phyloP scores from a whole-genome alignment of 2,113 vertebrate species.

The Phylloscopus trochiloides region DNA sequence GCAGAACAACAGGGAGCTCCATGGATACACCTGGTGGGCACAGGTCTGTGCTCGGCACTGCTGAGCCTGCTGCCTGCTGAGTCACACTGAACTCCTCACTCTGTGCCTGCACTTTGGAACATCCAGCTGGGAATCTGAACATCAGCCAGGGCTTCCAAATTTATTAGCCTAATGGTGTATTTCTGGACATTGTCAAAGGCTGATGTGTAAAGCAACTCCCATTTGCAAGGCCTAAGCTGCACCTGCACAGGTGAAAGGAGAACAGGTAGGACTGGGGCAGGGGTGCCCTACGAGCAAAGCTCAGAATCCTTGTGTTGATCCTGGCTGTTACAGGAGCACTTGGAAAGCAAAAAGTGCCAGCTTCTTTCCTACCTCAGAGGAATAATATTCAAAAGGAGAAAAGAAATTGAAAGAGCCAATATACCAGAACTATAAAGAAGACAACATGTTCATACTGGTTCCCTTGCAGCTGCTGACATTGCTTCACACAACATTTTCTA shows the following conservation, averaged over 20 bases:
- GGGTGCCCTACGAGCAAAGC: not conserved
- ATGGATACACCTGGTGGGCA: not conserved
- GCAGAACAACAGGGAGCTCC: not conserved
- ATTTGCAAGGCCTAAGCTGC: not conserved
- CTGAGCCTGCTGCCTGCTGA: not conserved
- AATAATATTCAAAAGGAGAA: not conserved
- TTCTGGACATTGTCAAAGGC: not conserved
- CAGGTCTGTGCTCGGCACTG: not conserved
- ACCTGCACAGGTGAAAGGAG: not conserved
- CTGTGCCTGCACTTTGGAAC: not conserved
- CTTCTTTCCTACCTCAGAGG: not conserved
- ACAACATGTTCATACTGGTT: not conserved
- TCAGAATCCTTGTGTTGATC: not conserved
- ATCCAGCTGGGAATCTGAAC: not conserved
- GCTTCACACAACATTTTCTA: not conserved
- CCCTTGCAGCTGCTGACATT: slow-evolving; percentile 1
- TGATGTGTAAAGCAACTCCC: not conserved
- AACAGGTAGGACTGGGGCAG: not conserved
- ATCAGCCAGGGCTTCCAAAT: not conserved
- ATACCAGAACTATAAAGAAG: not conserved
- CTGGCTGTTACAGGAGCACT: not conserved
- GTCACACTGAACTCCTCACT: not conserved
- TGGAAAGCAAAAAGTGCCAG: not conserved
- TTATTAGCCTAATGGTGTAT: not conserved
- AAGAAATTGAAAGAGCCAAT: not conserved